Base-by-base conservation (phyloP, 2,888 invertebrate species). In the Rutpela maculata region DNA sequence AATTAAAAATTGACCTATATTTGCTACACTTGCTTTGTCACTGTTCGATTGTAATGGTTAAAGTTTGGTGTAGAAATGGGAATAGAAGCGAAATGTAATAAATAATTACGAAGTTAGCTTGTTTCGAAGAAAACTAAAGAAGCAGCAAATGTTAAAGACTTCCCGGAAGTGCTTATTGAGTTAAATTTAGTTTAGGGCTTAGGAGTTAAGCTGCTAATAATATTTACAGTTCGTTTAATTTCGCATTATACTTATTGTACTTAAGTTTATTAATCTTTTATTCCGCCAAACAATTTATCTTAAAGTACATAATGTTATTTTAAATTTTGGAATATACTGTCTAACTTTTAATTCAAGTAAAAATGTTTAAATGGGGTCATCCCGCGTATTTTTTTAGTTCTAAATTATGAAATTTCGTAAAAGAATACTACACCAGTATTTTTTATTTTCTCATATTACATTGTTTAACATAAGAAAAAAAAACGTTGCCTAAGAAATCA, bases 31-130 rank as follows among this genome's bases (percentile, higher is more conserved):
- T n/a, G 50, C 50, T 50, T n/a, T 50, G 50, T 50, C 50, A 6
- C n/a, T n/a, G 50, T 50, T 50, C n/a, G n/a, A 50, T 50, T 50
- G n/a, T n/a, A n/a, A 50, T 50, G 50, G 50, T n/a, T 50, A 50
- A 50, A 50, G 50, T 50, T 50, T 50, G 50, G 50, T 50, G 50
- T 50, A 50, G 50, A n/a, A 50, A 50, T 50, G 15, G 50, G n/a
- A 50, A n/a, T 50, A n/a, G 50, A 15, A 50, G 50, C 50, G n/a
- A 17, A 15, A 50, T 50, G n/a, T 6, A n/a, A 50, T 50, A 50
- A 50, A 50, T n/a, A 50, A 50, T 12, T 50, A 3, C n/a, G 7
- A 50, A 50, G 50, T 50, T 50, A 50, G 6, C 50, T 50, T 50
- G 50, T 50, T 50, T n/a, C 50, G 50, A 50, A 50, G 15, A 50